Base-by-base conservation (phyloP, 2,888 invertebrate species). In the Lathronympha strigana region DNA sequence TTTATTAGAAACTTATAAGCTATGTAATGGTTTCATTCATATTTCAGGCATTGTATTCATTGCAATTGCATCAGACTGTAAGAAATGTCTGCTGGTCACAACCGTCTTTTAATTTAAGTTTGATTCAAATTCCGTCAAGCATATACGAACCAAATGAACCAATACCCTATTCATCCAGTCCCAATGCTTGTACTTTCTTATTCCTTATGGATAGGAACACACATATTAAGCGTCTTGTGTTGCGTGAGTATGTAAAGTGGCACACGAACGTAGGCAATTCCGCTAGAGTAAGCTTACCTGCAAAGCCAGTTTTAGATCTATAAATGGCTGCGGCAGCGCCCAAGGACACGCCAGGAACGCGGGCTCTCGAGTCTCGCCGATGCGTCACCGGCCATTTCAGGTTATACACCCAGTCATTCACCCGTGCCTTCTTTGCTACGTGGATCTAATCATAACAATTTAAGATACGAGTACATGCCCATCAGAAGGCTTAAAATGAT, bases 321-420 rank as follows among this genome's bases (percentile, higher is more conserved):
- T 60, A 62, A 62, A 62, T 50, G 62, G 61, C 49, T 45, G 43
- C 50, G 53, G 43, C 54, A 40, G 50, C 47, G 40, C 49, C 36
- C 77, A 80, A 79, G 78, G 79, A 77, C 78, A 71, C 68, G 69
- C 66, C 70, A 73, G 76, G 72, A 72, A 68, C 71, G 69, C 67
- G 73, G 73, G 71, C 71, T 61, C 71, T 66, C 64, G 19, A 45
- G 57, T 31, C 57, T 45, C 64, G 72, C 68, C 58, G 72, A 76
- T 76, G 80, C 76, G 80, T 79, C 80, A 79, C 72, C 76, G 71
- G 70, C 69, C 53, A 51, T 70, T 72, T 73, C 75, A 78, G 80
- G 81, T 79, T 81, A 78, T 77, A 79, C 76, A 80, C 77, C 80
- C 77, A 81, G 79, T 74, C 82, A 75, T 80, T 81, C 79, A 81